Conservation (phyloP, 2,113 vertebrate species). For the Tragulus kanchil region DNA sequence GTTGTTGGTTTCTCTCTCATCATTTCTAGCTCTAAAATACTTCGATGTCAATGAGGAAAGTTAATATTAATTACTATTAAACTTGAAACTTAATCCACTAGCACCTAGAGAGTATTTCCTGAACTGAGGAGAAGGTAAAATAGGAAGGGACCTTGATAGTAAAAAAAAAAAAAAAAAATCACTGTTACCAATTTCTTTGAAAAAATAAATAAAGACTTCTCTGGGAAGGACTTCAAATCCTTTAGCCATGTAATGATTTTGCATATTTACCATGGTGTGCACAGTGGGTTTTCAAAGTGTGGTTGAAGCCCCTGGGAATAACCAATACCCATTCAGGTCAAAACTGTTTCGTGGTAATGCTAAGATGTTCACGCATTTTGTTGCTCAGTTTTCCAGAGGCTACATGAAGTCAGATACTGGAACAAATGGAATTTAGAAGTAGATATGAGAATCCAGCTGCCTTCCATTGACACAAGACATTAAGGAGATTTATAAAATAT, state of each 20-base stretch:
- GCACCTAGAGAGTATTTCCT: neutral
- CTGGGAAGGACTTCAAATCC: neutral
- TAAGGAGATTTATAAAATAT: neutral
- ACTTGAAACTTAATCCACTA: conserved; percentile 32
- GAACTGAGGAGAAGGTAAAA: neutral
- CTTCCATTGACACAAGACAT: neutral
- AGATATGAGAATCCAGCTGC: neutral
- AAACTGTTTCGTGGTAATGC: conserved; percentile 40
- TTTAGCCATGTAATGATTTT: neutral
- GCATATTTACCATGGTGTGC: neutral
- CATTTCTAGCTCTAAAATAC: neutral
- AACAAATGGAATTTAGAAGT: neutral
- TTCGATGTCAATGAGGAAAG: neutral
- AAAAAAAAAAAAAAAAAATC: neutral
- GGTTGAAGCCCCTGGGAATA: neutral
- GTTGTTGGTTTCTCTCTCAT: neutral
- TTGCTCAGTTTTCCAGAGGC: neutral
- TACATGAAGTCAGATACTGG: neutral
- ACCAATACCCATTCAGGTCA: neutral
- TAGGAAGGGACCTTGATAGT: neutral
- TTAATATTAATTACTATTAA: neutral
- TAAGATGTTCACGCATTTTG: neutral
- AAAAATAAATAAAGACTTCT: neutral
- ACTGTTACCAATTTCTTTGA: conserved; percentile 15
- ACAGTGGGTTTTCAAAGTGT: neutral